Conservation (phyloP, 2,888 invertebrate genomes). For the Ectobius pallidus region DNA sequence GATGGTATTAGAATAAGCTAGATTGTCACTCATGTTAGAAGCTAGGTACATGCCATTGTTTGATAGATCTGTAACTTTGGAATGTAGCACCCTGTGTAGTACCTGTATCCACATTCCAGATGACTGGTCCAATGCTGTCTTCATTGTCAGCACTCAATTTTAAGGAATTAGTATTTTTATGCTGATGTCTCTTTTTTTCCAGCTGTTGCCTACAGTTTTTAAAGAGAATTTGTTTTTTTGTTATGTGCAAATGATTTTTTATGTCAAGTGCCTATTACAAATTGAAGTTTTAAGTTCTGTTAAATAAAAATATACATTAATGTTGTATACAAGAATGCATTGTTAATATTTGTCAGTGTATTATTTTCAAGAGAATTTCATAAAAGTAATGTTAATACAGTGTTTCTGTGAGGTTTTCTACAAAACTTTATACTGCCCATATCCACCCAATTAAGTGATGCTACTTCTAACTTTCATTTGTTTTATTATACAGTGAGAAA, state of each 20-base stretch:
- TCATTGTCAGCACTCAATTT: slow-evolving; percentile 26
- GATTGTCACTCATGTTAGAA: slow-evolving; percentile 5
- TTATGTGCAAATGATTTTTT: slow-evolving; percentile 42
- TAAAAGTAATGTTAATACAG: slow-evolving; percentile 24
- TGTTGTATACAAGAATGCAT: slow-evolving; percentile 34
- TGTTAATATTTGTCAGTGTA: slow-evolving; percentile 25
- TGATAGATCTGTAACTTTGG: too few relatives aligned
- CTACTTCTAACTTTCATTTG: too few relatives aligned
- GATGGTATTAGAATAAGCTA: slow-evolving; percentile 24
- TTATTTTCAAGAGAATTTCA: slow-evolving; percentile 23
- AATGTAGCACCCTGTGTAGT: not conserved
- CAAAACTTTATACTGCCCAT: not conserved
- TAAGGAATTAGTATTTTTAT: slow-evolving; percentile 29
- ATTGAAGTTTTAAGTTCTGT: slow-evolving; percentile 39
- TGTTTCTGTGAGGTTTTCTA: slow-evolving; percentile 8
- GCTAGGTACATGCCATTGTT: not conserved
- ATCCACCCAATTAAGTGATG: too few relatives aligned
- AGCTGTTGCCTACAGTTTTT: slow-evolving; percentile 20
- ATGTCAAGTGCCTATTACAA: slow-evolving; percentile 44
- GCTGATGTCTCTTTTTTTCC: slow-evolving; percentile 30
- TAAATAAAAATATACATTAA: slow-evolving; percentile 31
- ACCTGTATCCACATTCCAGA: slow-evolving; percentile 27
- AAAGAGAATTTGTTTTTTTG: slow-evolving; percentile 33
- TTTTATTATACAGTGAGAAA: too few relatives aligned
- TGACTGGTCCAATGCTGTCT: slow-evolving; percentile 26